A percentile compares a stretch with the other conserved stretches of the same genome.
Evolutionary conservation across 2,797 vertebrate genomes (phyloP).

Genomic region (Premnoplex brunnescens): DNA sequence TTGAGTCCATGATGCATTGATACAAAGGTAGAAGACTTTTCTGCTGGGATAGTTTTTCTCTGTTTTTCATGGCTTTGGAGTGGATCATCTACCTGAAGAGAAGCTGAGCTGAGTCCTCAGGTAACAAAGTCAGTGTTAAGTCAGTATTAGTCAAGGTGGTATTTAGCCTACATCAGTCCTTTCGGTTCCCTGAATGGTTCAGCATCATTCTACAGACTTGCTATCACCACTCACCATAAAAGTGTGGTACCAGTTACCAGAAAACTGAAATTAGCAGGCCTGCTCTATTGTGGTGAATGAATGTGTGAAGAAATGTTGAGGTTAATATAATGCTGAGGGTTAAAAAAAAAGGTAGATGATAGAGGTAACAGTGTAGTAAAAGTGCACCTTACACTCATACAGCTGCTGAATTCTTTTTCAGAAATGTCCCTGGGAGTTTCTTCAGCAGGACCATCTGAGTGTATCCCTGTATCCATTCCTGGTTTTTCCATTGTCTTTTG

Average conservation of each 20-base stretch:
- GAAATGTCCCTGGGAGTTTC: neutral
- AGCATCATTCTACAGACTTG: accelerated
- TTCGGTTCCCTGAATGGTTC: neutral
- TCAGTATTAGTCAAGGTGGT: neutral
- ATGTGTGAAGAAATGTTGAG: neutral
- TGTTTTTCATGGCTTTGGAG: neutral
- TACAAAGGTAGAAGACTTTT: neutral
- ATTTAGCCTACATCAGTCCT: neutral
- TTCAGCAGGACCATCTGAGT: neutral
- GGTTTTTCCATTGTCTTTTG: neutral
- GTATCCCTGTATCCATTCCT: neutral
- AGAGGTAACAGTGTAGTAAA: neutral
- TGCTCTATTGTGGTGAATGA: neutral
- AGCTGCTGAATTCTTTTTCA: neutral
- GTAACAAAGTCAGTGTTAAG: neutral
- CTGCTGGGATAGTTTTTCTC: neutral
- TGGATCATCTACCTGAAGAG: neutral
- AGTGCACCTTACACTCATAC: neutral
- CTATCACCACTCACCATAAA: neutral
- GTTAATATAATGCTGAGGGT: neutral
- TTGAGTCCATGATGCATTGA: neutral
- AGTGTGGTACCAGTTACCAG: neutral
- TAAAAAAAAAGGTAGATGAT: neutral
- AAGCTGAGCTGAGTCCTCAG: neutral
- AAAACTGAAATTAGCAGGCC: neutral